These are phyloP conservation scores for Micrastur ruficollis DNA, from an alignment of 2,797 vertebrate genomes.

Conservation along the genomic window DNA sequence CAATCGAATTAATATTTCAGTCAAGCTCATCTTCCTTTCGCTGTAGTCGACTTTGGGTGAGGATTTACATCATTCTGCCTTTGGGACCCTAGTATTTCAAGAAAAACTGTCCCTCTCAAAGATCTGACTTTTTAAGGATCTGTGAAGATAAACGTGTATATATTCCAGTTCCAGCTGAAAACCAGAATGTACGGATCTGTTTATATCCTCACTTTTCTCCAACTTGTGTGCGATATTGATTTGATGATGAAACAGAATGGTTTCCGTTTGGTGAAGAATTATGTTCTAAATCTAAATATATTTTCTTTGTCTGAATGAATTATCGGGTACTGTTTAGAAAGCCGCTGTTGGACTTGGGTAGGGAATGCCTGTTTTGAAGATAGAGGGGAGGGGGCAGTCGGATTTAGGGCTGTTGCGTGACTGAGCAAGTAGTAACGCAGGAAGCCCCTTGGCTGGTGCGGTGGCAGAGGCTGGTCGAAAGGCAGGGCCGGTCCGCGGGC, in stretches of 20 bases:
- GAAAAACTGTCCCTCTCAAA: background rate
- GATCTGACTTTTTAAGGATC: background rate
- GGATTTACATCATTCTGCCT: conserved; percentile 5
- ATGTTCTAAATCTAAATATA: background rate
- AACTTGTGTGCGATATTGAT: background rate
- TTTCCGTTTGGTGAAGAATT: background rate
- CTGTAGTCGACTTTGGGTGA: conserved; percentile 6
- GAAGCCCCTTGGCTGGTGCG: background rate
- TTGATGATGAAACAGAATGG: background rate
- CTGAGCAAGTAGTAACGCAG: background rate
- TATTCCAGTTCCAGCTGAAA: background rate
- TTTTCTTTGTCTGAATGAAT: background rate
- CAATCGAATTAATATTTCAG: conserved; percentile 29
- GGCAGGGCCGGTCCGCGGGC: background rate
- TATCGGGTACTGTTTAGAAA: background rate
- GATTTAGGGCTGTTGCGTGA: background rate
- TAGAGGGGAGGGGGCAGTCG: background rate
- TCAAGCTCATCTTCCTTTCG: conserved; percentile 31
- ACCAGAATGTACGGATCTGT: background rate
- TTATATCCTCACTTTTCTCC: background rate
- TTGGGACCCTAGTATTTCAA: background rate
- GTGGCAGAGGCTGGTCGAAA: background rate
- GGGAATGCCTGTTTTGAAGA: background rate
- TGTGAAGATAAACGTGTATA: background rate
- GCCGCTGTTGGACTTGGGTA: background rate